Conservation (phyloP, 1,140 invertebrate species). For the Hycleus phaleratus region DNA sequence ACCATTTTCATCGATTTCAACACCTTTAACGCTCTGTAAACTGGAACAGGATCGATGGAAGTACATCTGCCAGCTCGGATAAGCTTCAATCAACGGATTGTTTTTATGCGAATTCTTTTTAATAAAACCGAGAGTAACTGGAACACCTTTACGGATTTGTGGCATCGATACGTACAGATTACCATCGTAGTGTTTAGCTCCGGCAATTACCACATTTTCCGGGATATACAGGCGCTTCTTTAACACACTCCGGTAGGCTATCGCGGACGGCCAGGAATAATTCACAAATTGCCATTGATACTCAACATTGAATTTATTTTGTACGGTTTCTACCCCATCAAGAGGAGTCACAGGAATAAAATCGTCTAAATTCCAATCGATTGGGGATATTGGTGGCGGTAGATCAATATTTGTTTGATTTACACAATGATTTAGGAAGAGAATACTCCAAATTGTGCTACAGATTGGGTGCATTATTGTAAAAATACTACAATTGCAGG, state of each 20-base stretch:
- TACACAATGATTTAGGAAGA: too few species aligned
- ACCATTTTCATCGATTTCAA: slow-evolving; percentile 60
- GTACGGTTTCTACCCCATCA: too few species aligned
- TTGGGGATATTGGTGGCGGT: too few species aligned
- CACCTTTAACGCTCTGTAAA: slow-evolving; percentile 61
- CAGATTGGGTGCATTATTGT: too few species aligned
- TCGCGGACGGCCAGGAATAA: slow-evolving; percentile 35
- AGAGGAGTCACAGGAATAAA: too few species aligned
- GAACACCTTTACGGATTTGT: slow-evolving; percentile 39
- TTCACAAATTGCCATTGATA: slow-evolving; percentile 39
- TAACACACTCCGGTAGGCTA: slow-evolving; percentile 26
- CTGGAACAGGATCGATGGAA: slow-evolving; percentile 50
- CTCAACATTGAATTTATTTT: slow-evolving; percentile 10
- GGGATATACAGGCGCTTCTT: slow-evolving; percentile 28
- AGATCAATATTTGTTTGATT: not conserved
- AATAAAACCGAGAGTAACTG: slow-evolving; percentile 36
- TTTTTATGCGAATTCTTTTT: not conserved
- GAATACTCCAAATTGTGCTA: too few species aligned
- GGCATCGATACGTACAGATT: slow-evolving; percentile 42
- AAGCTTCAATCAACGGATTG: slow-evolving; percentile 53
- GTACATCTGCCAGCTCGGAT: slow-evolving; percentile 61
- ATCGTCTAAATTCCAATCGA: too few species aligned
- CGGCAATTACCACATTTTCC: slow-evolving; percentile 41
- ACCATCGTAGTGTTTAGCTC: slow-evolving; percentile 39
- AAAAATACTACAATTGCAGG: too few species aligned